phyloP scores from a whole-genome alignment of 2,113 vertebrate genomes.

The Menidia beryllina region DNA sequence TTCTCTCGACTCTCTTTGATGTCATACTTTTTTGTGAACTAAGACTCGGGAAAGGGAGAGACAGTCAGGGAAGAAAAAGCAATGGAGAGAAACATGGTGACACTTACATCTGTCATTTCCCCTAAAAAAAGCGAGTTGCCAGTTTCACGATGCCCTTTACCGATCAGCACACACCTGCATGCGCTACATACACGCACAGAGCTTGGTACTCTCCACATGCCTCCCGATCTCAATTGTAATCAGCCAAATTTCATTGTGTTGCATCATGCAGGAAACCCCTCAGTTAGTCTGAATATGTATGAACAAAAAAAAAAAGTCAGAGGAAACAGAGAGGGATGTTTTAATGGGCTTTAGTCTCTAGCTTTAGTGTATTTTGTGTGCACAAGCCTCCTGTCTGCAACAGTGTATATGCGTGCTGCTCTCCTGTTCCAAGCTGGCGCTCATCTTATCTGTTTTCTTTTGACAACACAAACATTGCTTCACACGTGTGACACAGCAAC shows the following conservation, averaged over 20 bases:
- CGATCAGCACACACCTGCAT: slow-evolving; percentile 55
- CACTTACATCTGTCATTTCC: slow-evolving; percentile 73
- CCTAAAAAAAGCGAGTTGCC: slow-evolving; percentile 64
- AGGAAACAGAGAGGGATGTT: slow-evolving; percentile 31
- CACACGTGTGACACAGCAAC: slow-evolving; percentile 20
- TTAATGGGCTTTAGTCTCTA: not conserved
- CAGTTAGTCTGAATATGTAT: slow-evolving; percentile 33
- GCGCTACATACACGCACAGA: slow-evolving; percentile 27
- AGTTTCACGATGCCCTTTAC: slow-evolving; percentile 72
- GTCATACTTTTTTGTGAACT: slow-evolving; percentile 57
- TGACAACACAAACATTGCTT: slow-evolving; percentile 37
- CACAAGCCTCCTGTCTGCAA: slow-evolving; percentile 1
- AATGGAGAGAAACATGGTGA: slow-evolving; percentile 33
- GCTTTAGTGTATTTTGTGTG: slow-evolving; percentile 16
- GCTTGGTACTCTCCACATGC: slow-evolving; percentile 49
- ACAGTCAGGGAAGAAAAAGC: slow-evolving; percentile 17
- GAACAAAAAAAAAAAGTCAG: slow-evolving; percentile 55
- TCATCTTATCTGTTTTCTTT: slow-evolving; percentile 46
- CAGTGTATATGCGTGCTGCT: slow-evolving; percentile 27
- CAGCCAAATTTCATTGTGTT: slow-evolving; percentile 77
- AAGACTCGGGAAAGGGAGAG: slow-evolving; percentile 16
- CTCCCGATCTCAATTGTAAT: slow-evolving; percentile 70
- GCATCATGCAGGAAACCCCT: slow-evolving; percentile 73
- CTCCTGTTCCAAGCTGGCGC: slow-evolving; percentile 44
- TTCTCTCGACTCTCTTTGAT: slow-evolving; percentile 32